Evolutionary conservation across 2,888 invertebrate species (phyloP).

Genomic region (Hyles lineata): DNA sequence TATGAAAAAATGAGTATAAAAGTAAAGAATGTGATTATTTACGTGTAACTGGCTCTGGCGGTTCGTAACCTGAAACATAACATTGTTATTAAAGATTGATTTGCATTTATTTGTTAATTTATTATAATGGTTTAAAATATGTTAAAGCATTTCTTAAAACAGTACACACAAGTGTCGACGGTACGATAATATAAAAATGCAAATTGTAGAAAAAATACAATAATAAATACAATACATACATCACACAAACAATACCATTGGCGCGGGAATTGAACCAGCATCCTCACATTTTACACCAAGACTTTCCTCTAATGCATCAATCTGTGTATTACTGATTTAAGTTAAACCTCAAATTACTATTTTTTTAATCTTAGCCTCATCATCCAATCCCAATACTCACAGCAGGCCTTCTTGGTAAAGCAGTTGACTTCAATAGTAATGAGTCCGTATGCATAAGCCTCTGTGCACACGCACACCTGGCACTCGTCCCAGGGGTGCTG

Average conservation of each 20-base stretch:
- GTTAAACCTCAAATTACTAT: too few species aligned
- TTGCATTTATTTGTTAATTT: too few species aligned
- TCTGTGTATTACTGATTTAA: too few species aligned
- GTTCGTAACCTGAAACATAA: slow-evolving; percentile 24
- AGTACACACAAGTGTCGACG: too few species aligned
- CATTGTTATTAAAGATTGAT: background rate
- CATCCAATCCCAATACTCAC: slow-evolving; percentile 53
- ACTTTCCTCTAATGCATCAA: too few species aligned
- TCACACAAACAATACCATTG: too few species aligned
- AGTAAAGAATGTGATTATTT: background rate
- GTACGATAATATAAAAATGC: too few species aligned
- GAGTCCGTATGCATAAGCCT: slow-evolving; percentile 47
- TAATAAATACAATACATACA: too few species aligned
- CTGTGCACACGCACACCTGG: slow-evolving; percentile 68
- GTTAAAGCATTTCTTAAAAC: background rate
- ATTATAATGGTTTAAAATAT: background rate
- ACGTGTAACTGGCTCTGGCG: slow-evolving; percentile 18
- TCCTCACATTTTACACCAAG: too few species aligned
- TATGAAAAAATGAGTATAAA: background rate
- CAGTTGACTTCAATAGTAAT: slow-evolving; percentile 72
- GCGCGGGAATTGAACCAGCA: too few species aligned
- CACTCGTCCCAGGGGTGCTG: slow-evolving; percentile 79
- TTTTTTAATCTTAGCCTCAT: too few species aligned
- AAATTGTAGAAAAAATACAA: too few species aligned
- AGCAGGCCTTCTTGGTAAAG: slow-evolving; percentile 69